Evolutionary conservation across 2,888 invertebrate species (phyloP).

Genomic region (Tanypteryx hageni): DNA sequence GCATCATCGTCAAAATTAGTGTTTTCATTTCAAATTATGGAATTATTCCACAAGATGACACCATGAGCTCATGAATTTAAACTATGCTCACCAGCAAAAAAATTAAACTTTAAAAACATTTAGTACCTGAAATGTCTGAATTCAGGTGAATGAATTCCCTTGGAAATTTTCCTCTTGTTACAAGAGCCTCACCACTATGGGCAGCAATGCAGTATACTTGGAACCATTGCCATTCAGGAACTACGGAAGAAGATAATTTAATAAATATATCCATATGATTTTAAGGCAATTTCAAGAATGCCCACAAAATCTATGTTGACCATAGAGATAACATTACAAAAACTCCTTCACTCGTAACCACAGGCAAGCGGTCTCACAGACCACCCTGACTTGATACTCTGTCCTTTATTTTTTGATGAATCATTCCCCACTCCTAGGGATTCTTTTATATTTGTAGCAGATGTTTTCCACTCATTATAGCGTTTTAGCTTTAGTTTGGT

Average conservation of each 20-base stretch:
- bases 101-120: neutral
- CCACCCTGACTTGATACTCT: no score
- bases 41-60: no score
- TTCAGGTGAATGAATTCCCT: slow-evolving; percentile 72
- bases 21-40: no score
- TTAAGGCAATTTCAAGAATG: neutral
- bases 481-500: no score
- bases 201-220: slow-evolving; percentile 78
- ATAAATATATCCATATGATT: slow-evolving; percentile 29
- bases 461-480: no score
- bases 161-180: slow-evolving; percentile 76
- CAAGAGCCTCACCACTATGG: slow-evolving; percentile 78
- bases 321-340: neutral
- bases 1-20: no score
- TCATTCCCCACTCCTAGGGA: no score
- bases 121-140: slow-evolving; percentile 66
- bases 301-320: slow-evolving; percentile 46
- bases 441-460: no score
- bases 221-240: slow-evolving; percentile 79
- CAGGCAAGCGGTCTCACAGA: no score
- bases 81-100: neutral
- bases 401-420: no score
- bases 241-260: slow-evolving; percentile 67
- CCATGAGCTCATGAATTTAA: neutral
- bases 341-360: no score